Percentiles rank a stretch among this genome's conserved stretches.
These are phyloP conservation scores for Dryadula phaetusa DNA, from an alignment of 2,888 invertebrate species.

Conservation along the genomic window DNA sequence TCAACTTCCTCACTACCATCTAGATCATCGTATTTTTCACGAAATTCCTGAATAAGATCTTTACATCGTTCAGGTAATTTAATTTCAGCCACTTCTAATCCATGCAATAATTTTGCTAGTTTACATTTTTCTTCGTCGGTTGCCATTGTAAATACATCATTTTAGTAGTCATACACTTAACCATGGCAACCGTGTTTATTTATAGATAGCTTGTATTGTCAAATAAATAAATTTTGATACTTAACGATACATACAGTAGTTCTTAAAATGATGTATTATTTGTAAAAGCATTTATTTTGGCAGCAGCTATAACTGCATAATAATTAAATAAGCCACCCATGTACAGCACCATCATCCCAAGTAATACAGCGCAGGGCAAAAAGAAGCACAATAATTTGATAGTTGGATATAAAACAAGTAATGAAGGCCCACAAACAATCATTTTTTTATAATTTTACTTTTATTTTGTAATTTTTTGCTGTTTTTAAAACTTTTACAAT, in stretches of 20 bases:
- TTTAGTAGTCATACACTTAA: constrained; percentile 34
- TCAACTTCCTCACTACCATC: constrained; percentile 56
- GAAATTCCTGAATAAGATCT: constrained; percentile 64
- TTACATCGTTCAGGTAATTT: constrained; percentile 68
- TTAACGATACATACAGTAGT: not conserved
- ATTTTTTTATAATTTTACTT: constrained; percentile 49
- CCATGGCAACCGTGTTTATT: constrained; percentile 48
- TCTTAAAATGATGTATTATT: constrained; percentile 52
- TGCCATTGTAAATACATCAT: constrained; percentile 55
- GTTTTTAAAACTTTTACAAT: constrained; percentile 27
- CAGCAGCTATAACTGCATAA: constrained; percentile 50
- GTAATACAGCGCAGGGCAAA: constrained; percentile 57
- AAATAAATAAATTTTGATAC: not conserved
- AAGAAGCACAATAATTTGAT: constrained; percentile 64
- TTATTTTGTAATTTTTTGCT: constrained; percentile 22
- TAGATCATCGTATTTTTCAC: constrained; percentile 59
- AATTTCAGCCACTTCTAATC: constrained; percentile 67
- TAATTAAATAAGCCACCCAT: constrained; percentile 53
- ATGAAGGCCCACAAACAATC: constrained; percentile 50
- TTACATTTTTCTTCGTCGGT: constrained; percentile 76
- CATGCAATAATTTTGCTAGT: constrained; percentile 67
- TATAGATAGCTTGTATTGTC: not conserved
- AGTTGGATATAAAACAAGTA: constrained; percentile 58
- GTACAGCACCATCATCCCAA: constrained; percentile 58
- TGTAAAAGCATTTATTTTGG: constrained; percentile 53